A percentile compares a stretch with the other conserved stretches of the same genome.
phyloP scores from a whole-genome alignment of 2,888 invertebrate genomes.

The Sinotaia quadrata region DNA sequence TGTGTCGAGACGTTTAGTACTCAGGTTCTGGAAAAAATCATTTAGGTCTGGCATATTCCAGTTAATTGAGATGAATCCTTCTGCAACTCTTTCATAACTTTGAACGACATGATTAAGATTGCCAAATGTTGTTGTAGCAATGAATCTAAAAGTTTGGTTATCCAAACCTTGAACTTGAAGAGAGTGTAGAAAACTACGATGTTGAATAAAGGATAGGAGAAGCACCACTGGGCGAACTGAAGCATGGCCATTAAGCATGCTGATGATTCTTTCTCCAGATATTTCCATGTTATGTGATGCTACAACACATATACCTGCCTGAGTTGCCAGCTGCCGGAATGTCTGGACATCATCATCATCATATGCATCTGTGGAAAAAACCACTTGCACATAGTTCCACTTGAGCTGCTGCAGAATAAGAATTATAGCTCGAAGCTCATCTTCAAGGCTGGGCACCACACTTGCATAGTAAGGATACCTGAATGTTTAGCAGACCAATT shows the following conservation, averaged over 20 bases:
- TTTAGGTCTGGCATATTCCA: slow-evolving; percentile 27
- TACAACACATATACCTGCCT: slow-evolving; percentile 63
- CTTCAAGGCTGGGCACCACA: slow-evolving; percentile 45
- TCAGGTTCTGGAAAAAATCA: slow-evolving; percentile 44
- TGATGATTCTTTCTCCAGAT: background rate
- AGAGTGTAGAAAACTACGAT: slow-evolving; percentile 41
- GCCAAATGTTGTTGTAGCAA: slow-evolving; percentile 52
- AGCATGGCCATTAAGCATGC: slow-evolving; percentile 34
- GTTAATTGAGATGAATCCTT: slow-evolving; percentile 50
- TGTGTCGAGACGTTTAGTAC: slow-evolving; percentile 39
- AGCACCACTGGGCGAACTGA: slow-evolving; percentile 55
- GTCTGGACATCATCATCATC: slow-evolving; percentile 42
- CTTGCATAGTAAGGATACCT: slow-evolving; percentile 39
- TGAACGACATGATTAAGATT: slow-evolving; percentile 37
- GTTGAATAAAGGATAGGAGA: slow-evolving; percentile 36
- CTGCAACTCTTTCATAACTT: slow-evolving; percentile 53
- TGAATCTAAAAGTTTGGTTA: slow-evolving; percentile 57
- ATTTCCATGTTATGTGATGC: slow-evolving; percentile 43
- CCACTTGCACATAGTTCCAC: slow-evolving; percentile 71
- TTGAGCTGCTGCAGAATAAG: slow-evolving; percentile 67
- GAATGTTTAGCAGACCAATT: too few relatives aligned
- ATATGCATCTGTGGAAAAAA: slow-evolving; percentile 53
- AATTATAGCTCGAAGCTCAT: slow-evolving; percentile 62
- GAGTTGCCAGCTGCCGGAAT: slow-evolving; percentile 48
- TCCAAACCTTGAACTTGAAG: slow-evolving; percentile 39